phyloP scores from a whole-genome alignment of 1,140 invertebrate species.

The Drosophila prosaltans region DNA sequence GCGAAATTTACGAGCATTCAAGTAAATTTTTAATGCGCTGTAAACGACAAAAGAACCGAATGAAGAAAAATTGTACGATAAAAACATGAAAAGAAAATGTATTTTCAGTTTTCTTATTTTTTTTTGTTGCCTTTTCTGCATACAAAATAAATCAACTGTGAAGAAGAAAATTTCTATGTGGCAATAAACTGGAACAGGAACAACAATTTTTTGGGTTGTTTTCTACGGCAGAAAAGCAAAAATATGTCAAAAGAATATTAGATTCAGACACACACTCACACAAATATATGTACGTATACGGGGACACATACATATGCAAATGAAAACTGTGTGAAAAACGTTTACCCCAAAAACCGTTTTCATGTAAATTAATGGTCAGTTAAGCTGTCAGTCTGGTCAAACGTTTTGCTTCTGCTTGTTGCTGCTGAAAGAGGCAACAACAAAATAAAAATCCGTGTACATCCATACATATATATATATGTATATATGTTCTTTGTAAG shows the following conservation, averaged over 20 bases:
- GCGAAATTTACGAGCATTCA: conserved; percentile 61
- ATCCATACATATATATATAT: conserved; percentile 3
- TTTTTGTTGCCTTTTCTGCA: conserved; percentile 24
- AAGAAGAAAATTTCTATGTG: conserved; percentile 46
- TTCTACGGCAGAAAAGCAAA: conserved; percentile 1
- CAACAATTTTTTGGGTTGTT: conserved; percentile 15
- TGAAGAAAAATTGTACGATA: conserved; percentile 61
- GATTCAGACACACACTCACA: neutral
- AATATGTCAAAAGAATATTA: conserved; percentile 28
- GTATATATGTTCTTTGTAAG: neutral
- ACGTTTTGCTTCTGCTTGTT: conserved; percentile 41
- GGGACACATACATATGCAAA: conserved; percentile 24
- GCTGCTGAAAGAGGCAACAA: conserved; percentile 28
- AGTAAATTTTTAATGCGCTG: conserved; percentile 64
- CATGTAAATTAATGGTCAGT: conserved; percentile 80
- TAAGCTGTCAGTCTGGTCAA: conserved; percentile 67
- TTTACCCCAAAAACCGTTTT: conserved; percentile 55
- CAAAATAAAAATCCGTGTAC: conserved; percentile 32
- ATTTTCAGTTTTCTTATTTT: conserved; percentile 27
- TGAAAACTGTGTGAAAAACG: conserved; percentile 11
- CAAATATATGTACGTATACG: neutral
- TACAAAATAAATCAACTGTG: conserved; percentile 72
- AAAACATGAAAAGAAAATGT: conserved; percentile 58
- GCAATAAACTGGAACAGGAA: conserved; percentile 44
- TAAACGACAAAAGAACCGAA: conserved; percentile 57